Conservation (phyloP, 2,113 vertebrate species). For the Actenoides lindsayi region DNA sequence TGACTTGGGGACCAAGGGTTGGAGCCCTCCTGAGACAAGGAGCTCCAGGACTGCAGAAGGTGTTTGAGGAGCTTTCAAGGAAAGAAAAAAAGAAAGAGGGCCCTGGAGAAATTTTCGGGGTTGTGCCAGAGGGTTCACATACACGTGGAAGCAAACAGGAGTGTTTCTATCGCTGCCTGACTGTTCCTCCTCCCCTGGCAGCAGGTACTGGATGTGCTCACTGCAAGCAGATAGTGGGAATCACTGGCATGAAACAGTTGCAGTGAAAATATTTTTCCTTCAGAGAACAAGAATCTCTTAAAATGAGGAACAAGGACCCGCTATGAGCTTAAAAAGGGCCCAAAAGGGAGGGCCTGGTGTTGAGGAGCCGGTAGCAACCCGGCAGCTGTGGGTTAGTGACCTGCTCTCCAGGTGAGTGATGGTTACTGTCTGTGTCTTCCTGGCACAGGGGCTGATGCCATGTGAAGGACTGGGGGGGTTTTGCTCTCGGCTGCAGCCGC, state of each 20-base stretch:
- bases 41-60: neutral
- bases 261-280: neutral
- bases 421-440: neutral
- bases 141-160: neutral
- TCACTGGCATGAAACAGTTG: neutral
- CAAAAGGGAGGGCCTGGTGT: neutral
- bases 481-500: neutral
- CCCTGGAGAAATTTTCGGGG: rapidly evolving
- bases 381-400: neutral
- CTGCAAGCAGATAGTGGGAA: neutral
- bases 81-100: no score
- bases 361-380: neutral
- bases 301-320: neutral
- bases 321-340: neutral
- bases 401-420: neutral
- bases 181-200: rapidly evolving
- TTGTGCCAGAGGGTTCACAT: rapidly evolving
- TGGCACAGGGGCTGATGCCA: neutral
- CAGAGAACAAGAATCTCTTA: neutral
- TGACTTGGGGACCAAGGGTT: neutral
- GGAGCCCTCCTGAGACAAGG: neutral
- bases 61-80: neutral
- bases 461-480: neutral
- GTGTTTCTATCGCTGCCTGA: neutral
- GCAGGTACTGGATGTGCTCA: no score